These are phyloP conservation scores for Artibeus jamaicensis DNA, from an alignment of 2,797 vertebrate genomes.

Conservation along the genomic window DNA sequence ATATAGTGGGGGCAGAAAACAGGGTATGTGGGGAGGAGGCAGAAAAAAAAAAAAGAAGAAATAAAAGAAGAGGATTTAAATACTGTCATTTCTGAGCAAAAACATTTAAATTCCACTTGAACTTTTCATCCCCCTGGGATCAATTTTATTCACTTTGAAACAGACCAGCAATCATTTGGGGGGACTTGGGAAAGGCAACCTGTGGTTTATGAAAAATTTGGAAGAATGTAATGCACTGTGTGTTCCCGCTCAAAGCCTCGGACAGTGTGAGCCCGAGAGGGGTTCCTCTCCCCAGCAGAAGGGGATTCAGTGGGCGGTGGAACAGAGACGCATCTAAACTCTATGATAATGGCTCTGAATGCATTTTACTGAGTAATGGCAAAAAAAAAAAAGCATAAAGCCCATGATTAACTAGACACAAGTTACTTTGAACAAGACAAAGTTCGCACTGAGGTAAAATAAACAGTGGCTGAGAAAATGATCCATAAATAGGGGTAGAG, in stretches of 20 bases:
- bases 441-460: not conserved
- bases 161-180: not conserved
- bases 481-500: accelerated
- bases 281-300: not conserved
- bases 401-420: not conserved
- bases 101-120: not conserved
- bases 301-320: not conserved
- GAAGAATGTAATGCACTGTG: not conserved
- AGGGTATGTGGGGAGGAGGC: accelerated
- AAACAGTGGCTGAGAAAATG: not conserved
- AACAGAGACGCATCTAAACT: not conserved
- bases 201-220: not conserved
- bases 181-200: not conserved
- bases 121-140: not conserved
- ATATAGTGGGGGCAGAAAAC: not conserved
- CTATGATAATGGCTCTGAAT: not conserved
- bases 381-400: not conserved
- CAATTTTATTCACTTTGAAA: not conserved
- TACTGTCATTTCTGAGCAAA: not conserved
- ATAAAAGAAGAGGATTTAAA: not conserved
- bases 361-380: not conserved
- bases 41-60: not conserved
- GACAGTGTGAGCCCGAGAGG: no score
- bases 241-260: not conserved
- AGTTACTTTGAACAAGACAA: not conserved